These are phyloP conservation scores for Plestiodon gilberti DNA, from an alignment of 2,113 vertebrate genomes.

Conservation along the genomic window DNA sequence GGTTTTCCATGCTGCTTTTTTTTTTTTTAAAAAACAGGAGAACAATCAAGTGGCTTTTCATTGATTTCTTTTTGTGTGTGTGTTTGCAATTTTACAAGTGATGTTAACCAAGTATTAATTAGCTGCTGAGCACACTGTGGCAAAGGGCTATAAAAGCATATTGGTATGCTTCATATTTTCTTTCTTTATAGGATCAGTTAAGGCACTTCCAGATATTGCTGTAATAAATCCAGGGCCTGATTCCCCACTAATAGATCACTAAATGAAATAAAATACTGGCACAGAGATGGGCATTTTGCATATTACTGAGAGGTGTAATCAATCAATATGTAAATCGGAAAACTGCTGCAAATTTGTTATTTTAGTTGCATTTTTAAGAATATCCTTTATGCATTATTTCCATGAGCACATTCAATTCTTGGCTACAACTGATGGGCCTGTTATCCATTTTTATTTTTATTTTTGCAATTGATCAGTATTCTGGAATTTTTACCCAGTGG, in stretches of 20 bases:
- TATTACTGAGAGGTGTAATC: not conserved
- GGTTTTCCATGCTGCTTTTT: not conserved
- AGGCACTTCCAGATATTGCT: not conserved
- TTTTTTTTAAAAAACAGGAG: not conserved
- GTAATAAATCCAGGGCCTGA: not conserved
- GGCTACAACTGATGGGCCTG: not conserved
- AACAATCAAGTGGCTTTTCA: not conserved
- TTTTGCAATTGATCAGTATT: not conserved
- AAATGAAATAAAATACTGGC: not conserved
- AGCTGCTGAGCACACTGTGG: not conserved
- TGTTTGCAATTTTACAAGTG: constrained; percentile 4
- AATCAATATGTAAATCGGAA: not conserved
- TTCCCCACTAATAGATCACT: not conserved
- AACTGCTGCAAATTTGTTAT: not conserved
- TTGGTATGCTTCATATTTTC: not conserved
- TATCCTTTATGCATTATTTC: not conserved
- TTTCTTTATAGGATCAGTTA: not conserved
- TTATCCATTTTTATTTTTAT: not conserved
- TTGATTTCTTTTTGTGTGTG: not conserved
- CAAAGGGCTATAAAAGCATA: not conserved
- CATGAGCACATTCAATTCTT: not conserved
- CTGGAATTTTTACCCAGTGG: not conserved
- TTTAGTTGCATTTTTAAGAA: not conserved
- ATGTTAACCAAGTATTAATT: not conserved
- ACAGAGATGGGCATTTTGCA: not conserved